Base-by-base conservation (phyloP, 2,113 vertebrate genomes). In the Crotalus horridus region DNA sequence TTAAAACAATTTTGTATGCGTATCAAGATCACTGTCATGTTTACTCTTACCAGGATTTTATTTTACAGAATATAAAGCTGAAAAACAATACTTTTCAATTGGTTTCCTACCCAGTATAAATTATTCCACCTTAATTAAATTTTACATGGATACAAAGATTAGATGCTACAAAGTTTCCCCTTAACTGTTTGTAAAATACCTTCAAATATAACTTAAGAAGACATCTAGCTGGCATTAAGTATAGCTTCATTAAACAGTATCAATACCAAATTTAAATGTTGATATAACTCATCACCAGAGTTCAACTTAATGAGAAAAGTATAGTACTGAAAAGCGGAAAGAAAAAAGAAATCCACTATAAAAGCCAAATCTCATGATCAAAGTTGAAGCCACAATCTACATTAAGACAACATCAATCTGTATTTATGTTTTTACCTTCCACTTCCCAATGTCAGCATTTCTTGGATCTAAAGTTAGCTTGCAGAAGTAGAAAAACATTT, bases 101-200 rank as follows among this genome's bases (percentile, higher is more conserved):
- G 97, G 86, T 51, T 97, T 96, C 89, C 97, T 98, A 90, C 97
- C 97, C 94, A 98, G 86, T 81, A 98, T 3, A 0, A 97, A 97
- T 94, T 97, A 97, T 43, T 97, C 24, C 26, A 51, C 1, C 51
- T 54, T 9, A 46, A n/a, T 81, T 81, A 69, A 54, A 6, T 4
- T 23, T 15, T 54, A 51, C 85, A 51, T 29, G 48, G 46, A 26
- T 61, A 61, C 10, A 61, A 61, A 61, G 24, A 10, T 26, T 61
- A 11, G 48, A 48, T 26, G 24, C 4, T 81, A n/a, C 74, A 81
- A 39, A 39, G 33, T 81, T 81, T 39, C 33, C 74, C 17, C 15
- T 39, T 33, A 81, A 39, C 74, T 81, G n/a, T 20, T 54, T 54
- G 51, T 29, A 48, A 87, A 85, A 61, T 11, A 55, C 24, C 26